phyloP scores from a whole-genome alignment of 2,888 invertebrate genomes.

The Camptogramma bilineatum region DNA sequence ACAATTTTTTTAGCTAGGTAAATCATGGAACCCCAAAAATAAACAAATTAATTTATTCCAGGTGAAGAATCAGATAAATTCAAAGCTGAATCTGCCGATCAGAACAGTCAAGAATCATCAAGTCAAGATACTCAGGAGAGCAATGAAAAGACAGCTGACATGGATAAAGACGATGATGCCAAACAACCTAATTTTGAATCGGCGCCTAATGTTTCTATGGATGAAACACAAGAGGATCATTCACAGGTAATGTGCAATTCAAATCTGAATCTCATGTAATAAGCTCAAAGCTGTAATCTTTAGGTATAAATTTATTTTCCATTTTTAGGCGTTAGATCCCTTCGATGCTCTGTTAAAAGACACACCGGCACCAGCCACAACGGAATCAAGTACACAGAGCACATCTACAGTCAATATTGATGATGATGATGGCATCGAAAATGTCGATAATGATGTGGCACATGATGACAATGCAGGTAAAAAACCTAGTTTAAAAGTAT shows the following conservation, averaged over 20 bases:
- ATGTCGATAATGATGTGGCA: conserved; percentile 50
- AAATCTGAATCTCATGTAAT: conserved; percentile 44
- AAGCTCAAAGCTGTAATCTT: no score
- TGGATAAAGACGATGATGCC: conserved; percentile 63
- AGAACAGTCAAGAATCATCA: conserved; percentile 47
- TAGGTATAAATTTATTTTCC: not conserved
- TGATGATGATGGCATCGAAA: conserved; percentile 61
- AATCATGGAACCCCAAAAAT: no score
- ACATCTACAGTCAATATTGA: conserved; percentile 54
- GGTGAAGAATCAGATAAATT: conserved; percentile 41
- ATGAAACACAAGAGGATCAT: conserved; percentile 77
- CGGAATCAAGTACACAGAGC: conserved; percentile 46
- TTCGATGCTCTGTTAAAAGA: conserved; percentile 80
- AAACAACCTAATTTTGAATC: conserved; percentile 82
- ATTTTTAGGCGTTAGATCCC: conserved; percentile 75
- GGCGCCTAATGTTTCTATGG: conserved; percentile 76
- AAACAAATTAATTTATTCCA: conserved; percentile 14
- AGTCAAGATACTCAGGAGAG: conserved; percentile 46
- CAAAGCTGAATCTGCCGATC: conserved; percentile 49
- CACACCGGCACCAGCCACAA: conserved; percentile 48
- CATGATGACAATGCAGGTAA: conserved; percentile 60
- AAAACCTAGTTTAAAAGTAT: not conserved
- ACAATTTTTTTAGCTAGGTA: no score
- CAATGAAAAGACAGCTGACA: conserved; percentile 43
- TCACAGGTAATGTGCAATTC: conserved; percentile 62